phyloP scores from a whole-genome alignment of 2,888 invertebrate genomes.

The Dysmachus trigonus region DNA sequence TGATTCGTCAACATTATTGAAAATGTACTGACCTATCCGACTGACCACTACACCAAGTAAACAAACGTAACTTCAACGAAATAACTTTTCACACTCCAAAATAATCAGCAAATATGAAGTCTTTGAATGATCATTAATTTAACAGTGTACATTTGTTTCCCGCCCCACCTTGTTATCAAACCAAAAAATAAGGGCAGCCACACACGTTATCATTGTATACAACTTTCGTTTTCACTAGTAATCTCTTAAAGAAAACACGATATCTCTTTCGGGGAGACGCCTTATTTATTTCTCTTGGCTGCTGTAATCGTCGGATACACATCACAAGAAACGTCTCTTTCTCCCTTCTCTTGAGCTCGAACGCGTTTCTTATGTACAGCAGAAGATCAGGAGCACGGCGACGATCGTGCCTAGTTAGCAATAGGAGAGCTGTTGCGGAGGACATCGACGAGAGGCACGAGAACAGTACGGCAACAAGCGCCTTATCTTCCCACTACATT shows the following conservation, averaged over 20 bases:
- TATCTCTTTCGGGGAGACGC: not conserved
- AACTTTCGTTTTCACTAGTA: conserved; percentile 33
- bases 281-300: not conserved
- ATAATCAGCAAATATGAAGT: too few species aligned
- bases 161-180: conserved; percentile 9
- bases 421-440: not conserved
- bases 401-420: not conserved
- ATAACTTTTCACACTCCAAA: too few species aligned
- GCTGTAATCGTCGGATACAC: not conserved
- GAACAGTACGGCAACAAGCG: not conserved
- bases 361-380: not conserved
- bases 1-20: too few species aligned
- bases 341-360: not conserved
- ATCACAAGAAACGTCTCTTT: not conserved
- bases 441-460: not conserved
- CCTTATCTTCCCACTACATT: conserved; percentile 44
- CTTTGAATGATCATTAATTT: too few species aligned
- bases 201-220: not conserved
- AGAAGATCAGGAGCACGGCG: not conserved
- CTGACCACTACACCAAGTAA: too few species aligned
- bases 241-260: not conserved
- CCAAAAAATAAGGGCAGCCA: conserved; percentile 1
- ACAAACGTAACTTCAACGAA: too few species aligned
- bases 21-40: too few species aligned
- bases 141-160: conserved; percentile 32